Conservation (phyloP, 2,113 vertebrate genomes). For the Bolborhynchus lineola region DNA sequence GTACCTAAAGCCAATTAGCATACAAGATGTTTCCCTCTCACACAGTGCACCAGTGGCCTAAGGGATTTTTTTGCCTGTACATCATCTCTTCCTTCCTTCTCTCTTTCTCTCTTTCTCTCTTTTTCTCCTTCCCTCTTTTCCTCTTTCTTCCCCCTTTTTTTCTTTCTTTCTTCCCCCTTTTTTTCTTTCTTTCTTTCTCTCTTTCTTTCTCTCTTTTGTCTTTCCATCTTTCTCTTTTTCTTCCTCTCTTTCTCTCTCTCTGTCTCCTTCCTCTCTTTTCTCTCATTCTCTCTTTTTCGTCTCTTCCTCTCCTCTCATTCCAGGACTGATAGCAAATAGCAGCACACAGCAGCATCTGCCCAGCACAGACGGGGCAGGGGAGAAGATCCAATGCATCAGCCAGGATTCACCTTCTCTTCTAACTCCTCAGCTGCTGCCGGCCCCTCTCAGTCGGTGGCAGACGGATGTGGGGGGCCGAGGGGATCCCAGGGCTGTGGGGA, state of each 20-base stretch:
- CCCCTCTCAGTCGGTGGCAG: rapidly evolving
- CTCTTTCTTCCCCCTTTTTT: too few relatives aligned
- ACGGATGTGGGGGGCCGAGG: neutral
- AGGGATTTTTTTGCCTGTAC: neutral
- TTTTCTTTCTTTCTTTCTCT: too few relatives aligned
- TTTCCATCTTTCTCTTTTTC: neutral
- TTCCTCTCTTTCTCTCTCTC: rapidly evolving
- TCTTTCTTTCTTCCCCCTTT: rapidly evolving
- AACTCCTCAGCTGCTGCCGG: rapidly evolving
- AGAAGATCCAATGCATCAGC: neutral
- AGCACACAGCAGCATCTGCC: neutral
- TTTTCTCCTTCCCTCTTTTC: too few relatives aligned
- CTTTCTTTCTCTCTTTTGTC: too few relatives aligned
- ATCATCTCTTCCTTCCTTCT: neutral
- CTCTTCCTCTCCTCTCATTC: too few relatives aligned
- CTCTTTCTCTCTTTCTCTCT: neutral
- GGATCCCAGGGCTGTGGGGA: neutral
- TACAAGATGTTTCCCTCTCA: conserved; percentile 43
- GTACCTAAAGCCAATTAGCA: conserved; percentile 62
- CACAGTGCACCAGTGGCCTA: conserved; percentile 4
- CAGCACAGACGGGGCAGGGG: neutral
- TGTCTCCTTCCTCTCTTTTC: neutral
- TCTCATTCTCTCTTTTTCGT: too few relatives aligned
- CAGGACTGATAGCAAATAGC: neutral
- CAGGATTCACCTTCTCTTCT: neutral